Conservation (phyloP, 2,797 vertebrate genomes). For the Coilia nasus region DNA sequence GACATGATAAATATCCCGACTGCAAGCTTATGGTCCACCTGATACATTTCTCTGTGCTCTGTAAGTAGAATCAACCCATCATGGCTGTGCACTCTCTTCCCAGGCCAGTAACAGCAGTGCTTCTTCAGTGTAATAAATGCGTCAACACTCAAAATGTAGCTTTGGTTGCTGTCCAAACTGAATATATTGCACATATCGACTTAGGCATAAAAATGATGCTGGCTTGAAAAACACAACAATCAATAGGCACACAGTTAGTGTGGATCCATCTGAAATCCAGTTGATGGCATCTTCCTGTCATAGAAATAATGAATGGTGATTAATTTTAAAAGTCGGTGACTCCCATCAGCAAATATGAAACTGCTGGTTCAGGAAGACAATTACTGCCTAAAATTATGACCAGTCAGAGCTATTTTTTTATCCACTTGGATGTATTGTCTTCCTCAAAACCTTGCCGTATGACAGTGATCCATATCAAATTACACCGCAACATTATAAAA, state of each 20-base stretch:
- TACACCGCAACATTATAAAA: not conserved
- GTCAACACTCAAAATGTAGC: not conserved
- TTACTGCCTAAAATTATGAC: conserved; percentile 9
- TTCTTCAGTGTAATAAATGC: not conserved
- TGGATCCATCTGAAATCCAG: conserved; percentile 15
- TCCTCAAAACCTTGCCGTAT: not conserved
- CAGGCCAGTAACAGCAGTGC: not conserved
- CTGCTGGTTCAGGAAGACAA: not conserved
- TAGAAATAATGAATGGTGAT: not conserved
- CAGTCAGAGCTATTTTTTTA: not conserved
- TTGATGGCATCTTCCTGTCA: not conserved
- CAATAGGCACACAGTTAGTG: not conserved
- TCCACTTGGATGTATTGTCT: not conserved
- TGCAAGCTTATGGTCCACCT: not conserved
- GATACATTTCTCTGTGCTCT: not conserved
- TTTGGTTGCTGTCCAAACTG: conserved; percentile 8
- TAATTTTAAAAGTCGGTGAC: not conserved
- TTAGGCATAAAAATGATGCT: conserved; percentile 1
- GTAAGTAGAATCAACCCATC: not conserved
- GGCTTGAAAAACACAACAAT: conserved; percentile 20
- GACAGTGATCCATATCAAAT: not conserved
- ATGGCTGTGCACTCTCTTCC: not conserved
- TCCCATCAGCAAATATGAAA: not conserved
- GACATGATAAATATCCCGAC: not conserved
- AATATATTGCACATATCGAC: conserved; percentile 21